These are phyloP conservation scores for Phenganax marumi DNA, from an alignment of 92 coral and sea anemone species.

Conservation along the genomic window DNA sequence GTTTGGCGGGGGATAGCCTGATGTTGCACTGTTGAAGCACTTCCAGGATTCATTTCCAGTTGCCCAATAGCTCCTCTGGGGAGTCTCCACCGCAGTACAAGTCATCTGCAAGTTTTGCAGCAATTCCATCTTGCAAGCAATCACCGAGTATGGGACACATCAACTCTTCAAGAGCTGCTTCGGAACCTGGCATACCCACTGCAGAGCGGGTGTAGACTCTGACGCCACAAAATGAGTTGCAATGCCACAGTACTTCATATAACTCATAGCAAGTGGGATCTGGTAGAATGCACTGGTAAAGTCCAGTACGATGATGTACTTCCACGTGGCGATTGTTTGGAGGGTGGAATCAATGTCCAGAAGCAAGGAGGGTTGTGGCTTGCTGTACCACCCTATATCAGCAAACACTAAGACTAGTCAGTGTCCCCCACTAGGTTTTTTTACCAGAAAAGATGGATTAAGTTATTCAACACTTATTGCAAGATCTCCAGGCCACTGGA, in stretches of 20 bases:
- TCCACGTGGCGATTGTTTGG: slow-evolving; percentile 53
- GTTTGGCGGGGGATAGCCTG: slow-evolving; percentile 36
- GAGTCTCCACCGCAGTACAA: slow-evolving; percentile 46
- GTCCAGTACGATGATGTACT: slow-evolving; percentile 24
- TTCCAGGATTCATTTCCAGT: slow-evolving; percentile 35
- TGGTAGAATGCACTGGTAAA: slow-evolving; percentile 17
- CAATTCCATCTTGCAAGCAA: slow-evolving; percentile 10
- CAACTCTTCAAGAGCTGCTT: slow-evolving; percentile 15
- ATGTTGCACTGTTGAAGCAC: slow-evolving; percentile 37
- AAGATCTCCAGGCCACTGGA: too few species aligned
- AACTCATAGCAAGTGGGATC: slow-evolving; percentile 2
- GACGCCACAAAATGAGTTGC: slow-evolving; percentile 45
- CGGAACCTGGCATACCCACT: slow-evolving; percentile 37
- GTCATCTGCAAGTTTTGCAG: slow-evolving; percentile 7
- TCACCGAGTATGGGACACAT: slow-evolving; percentile 25
- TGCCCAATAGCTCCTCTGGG: slow-evolving; percentile 41
- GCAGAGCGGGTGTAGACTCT: slow-evolving; percentile 45
- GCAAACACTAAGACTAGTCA: slow-evolving; percentile 50
- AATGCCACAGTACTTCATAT: slow-evolving; percentile 52
- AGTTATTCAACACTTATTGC: too few species aligned
- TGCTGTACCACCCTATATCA: not conserved
- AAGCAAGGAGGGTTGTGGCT: slow-evolving; percentile 22
- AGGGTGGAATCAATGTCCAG: not conserved
- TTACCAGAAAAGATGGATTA: too few species aligned
- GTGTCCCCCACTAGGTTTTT: too few species aligned